These are phyloP conservation scores for Helicolenus hilgendorfi DNA, from an alignment of 2,797 vertebrate species.

Conservation along the genomic window DNA sequence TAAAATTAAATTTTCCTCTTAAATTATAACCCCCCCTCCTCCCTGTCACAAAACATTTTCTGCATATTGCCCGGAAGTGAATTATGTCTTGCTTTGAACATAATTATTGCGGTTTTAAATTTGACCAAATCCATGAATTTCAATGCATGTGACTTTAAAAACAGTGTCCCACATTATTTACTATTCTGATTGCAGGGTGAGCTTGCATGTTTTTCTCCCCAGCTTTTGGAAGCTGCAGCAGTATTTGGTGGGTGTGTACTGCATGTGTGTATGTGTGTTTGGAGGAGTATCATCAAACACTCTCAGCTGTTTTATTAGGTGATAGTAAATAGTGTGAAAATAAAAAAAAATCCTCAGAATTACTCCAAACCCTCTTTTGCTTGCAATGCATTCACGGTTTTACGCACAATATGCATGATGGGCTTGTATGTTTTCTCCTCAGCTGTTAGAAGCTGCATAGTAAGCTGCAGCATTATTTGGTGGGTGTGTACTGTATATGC, in stretches of 20 bases:
- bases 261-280: background rate
- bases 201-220: background rate
- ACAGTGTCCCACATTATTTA: too few species aligned
- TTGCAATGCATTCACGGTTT: background rate
- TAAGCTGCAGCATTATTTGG: slow-evolving; percentile 23
- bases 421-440: background rate
- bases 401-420: background rate
- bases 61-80: too few species aligned
- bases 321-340: background rate
- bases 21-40: too few species aligned
- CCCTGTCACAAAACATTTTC: too few species aligned
- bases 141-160: too few species aligned
- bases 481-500: background rate
- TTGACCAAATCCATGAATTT: too few species aligned
- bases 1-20: too few species aligned
- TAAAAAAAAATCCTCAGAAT: background rate
- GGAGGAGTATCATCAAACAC: slow-evolving; percentile 23
- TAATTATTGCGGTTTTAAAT: too few species aligned
- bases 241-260: background rate
- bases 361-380: background rate
- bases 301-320: background rate
- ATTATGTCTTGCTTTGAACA: too few species aligned
- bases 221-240: slow-evolving; percentile 37
- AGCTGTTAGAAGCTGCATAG: slow-evolving; percentile 24
- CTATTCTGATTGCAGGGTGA: too few species aligned